Base-by-base conservation (phyloP, 1,140 invertebrate genomes). In the Ditylenchus dipsaci region DNA sequence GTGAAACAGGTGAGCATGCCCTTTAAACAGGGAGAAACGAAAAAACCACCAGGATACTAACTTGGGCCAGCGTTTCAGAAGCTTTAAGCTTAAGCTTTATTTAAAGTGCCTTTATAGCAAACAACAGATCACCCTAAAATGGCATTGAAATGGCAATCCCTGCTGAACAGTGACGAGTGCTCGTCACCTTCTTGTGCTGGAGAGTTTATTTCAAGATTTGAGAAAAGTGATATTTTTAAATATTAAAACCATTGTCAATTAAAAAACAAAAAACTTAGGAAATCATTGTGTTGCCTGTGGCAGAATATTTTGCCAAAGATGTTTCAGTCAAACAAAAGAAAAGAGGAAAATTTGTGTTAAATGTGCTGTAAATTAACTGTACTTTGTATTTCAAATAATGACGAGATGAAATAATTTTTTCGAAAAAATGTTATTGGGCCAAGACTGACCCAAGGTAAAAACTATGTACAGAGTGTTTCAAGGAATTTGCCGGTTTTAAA, bases 121-220 rank as follows among this genome's bases (percentile, higher is more conserved):
- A 61, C n/a, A 30, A 30, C n/a, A n/a, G 29, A 65, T 26, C 8
- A n/a, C n/a, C 30, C 30, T 15, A 8, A 19, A 26, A 53, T 67
- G 15, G 74, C 72, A 5, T 9, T 75, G 13, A 26, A 53, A 17
- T 78, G 76, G 75, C 75, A 76, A 47, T 62, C 75, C 1, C 38
- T 79, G 57, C 63, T 79, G 38, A 26, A 49, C 13, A 65, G 53
- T n/a, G 75, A 76, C 43, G 76, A 76, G 47, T 76, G 75, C 60
- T 47, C 70, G 23, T 75, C 68, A 0, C 42, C 71, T 8, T 60
- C 62, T n/a, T 76, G 75, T 63, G 43, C 57, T 13, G 74, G 74
- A 53, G 75, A 76, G 62, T 76, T 79, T 66, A 47, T 75, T 29
- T 76, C 75, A 17, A 29, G 73, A 1, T 65, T 75, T 29, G 75